Conservation (phyloP, 2,888 invertebrate genomes). For the Agrotis exclamationis region DNA sequence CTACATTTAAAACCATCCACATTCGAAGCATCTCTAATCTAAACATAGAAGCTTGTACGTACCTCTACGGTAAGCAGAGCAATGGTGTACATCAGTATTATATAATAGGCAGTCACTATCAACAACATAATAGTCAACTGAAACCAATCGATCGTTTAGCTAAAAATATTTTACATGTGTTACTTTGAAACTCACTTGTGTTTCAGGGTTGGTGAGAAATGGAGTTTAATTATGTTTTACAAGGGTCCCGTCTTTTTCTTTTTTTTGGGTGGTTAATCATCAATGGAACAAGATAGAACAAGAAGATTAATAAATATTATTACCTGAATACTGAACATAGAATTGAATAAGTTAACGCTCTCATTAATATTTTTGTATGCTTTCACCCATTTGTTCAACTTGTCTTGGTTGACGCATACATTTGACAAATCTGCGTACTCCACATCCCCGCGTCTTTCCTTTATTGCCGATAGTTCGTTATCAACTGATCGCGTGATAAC, state of each 20-base stretch:
- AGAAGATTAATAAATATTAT: not conserved
- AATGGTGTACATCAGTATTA: slow-evolving; percentile 63
- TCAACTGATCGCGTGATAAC: slow-evolving; percentile 62
- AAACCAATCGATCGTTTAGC: slow-evolving; percentile 46
- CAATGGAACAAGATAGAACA: too few relatives aligned
- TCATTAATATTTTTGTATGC: slow-evolving; percentile 68
- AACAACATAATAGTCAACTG: slow-evolving; percentile 70
- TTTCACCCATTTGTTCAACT: slow-evolving; percentile 67
- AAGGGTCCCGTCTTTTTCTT: too few relatives aligned
- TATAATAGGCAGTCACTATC: slow-evolving; percentile 63
- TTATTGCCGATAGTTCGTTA: slow-evolving; percentile 21
- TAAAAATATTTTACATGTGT: not conserved
- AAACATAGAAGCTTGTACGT: slow-evolving; percentile 29
- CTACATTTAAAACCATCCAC: too few relatives aligned
- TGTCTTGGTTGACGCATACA: slow-evolving; percentile 15
- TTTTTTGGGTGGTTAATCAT: too few relatives aligned
- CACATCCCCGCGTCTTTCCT: too few relatives aligned
- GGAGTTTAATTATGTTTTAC: not conserved
- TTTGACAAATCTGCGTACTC: slow-evolving; percentile 1
- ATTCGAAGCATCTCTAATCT: not conserved
- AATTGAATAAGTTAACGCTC: slow-evolving; percentile 64
- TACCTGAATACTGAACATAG: slow-evolving; percentile 70
- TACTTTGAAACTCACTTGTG: not conserved
- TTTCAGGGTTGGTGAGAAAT: not conserved
- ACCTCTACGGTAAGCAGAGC: slow-evolving; percentile 59